Conservation (phyloP, 64 coral and sea anemone genomes). For the Acropora yongei region DNA sequence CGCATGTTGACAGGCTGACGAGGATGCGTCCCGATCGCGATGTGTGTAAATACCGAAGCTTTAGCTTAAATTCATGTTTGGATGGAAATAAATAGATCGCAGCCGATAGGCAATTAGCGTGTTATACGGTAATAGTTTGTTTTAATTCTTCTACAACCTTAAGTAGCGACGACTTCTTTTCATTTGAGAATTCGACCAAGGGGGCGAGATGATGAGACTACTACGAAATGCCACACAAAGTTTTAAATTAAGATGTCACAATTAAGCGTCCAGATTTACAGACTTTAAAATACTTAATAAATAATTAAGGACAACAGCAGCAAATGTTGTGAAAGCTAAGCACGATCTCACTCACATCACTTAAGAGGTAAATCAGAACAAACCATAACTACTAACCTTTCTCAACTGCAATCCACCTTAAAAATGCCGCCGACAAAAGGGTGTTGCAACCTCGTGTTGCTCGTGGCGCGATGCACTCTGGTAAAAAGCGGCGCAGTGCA, state of each 20-base stretch:
- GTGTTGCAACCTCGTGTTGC: neutral
- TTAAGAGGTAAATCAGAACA: neutral
- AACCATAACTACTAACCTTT: constrained; percentile 2
- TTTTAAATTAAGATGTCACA: neutral
- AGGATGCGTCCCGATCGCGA: too few species aligned
- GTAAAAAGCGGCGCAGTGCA: neutral
- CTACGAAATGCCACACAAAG: too few species aligned
- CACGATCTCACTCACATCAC: neutral
- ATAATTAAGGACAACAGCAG: neutral
- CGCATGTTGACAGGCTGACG: too few species aligned
- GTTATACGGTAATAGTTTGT: too few species aligned
- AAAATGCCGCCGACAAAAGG: neutral
- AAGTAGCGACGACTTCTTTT: too few species aligned
- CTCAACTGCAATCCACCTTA: neutral
- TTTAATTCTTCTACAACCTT: too few species aligned
- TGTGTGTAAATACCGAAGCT: too few species aligned
- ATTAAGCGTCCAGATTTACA: neutral
- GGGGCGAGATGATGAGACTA: too few species aligned
- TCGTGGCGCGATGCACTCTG: neutral
- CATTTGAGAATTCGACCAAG: too few species aligned
- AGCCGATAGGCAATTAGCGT: too few species aligned
- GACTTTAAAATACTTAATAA: neutral
- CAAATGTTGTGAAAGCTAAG: neutral
- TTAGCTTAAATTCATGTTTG: too few species aligned
- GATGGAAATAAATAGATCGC: too few species aligned